Percentiles rank a stretch among this genome's conserved stretches.
These are phyloP conservation scores for Ceriagrion tenellum DNA, from an alignment of 2,888 invertebrate species.

Conservation along the genomic window DNA sequence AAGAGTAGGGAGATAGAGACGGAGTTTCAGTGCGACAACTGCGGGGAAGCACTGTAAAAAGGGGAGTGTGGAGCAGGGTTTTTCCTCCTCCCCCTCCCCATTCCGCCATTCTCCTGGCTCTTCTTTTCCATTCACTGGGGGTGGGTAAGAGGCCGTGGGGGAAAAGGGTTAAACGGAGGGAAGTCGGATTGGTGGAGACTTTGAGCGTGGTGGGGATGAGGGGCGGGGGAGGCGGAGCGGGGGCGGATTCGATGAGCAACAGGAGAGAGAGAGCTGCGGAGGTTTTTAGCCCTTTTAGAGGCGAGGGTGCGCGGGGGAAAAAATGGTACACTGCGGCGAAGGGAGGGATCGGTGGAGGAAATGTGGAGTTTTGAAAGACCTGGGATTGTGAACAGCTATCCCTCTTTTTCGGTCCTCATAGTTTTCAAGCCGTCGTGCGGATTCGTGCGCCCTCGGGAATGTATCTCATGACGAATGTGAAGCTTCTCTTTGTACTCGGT, in stretches of 20 bases:
- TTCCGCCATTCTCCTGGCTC: neutral
- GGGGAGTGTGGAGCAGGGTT: neutral
- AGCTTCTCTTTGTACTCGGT: no score
- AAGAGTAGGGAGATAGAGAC: neutral
- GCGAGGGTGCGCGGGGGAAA: no score
- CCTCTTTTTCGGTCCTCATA: no score
- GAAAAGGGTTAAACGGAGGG: neutral
- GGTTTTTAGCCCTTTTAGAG: neutral
- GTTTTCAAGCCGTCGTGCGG: no score
- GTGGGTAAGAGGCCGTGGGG: neutral
- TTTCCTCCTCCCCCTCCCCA: neutral
- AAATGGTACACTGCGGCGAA: neutral
- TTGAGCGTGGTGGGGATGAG: neutral
- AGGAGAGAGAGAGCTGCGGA: neutral
- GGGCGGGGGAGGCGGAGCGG: neutral
- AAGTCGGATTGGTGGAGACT: neutral
- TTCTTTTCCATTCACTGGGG: neutral
- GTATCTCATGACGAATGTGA: no score
- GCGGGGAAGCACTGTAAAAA: neutral
- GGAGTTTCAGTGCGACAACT: neutral
- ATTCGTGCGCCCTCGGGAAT: no score
- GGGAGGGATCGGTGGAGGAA: neutral
- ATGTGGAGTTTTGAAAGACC: neutral
- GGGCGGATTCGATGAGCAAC: conserved; percentile 42
- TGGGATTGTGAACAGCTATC: no score